These are phyloP conservation scores for Euschistus heros DNA, from an alignment of 1,140 invertebrate genomes.

Conservation along the genomic window DNA sequence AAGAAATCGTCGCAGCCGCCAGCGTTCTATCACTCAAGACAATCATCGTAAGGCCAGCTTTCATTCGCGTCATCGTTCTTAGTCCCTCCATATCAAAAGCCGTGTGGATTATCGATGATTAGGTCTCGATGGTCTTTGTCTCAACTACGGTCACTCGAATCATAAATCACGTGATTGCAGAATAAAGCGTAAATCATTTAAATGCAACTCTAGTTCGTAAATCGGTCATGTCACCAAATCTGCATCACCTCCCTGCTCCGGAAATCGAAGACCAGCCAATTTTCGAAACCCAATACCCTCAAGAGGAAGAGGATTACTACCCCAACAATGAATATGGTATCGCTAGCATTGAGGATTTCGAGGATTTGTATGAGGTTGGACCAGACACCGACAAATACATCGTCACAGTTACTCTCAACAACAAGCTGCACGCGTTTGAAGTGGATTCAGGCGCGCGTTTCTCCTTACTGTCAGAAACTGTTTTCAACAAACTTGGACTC, in stretches of 20 bases:
- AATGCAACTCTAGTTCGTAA: background rate
- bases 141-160: background rate
- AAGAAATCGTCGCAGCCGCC: background rate
- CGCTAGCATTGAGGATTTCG: too few species aligned
- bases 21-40: background rate
- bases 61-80: background rate
- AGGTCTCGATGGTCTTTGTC: too few species aligned
- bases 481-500: constrained; percentile 3
- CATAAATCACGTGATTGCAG: too few species aligned
- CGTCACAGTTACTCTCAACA: background rate
- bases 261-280: background rate
- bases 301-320: too few species aligned
- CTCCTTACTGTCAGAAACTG: constrained; percentile 3
- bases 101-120: background rate
- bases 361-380: too few species aligned
- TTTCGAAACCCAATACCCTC: background rate
- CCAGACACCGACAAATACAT: too few species aligned
- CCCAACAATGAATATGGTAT: too few species aligned
- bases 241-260: background rate
- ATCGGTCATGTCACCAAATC: background rate
- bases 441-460: background rate
- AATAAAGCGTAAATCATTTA: background rate
- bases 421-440: background rate
- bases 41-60: background rate
- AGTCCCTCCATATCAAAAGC: background rate